phyloP scores from a whole-genome alignment of 1,140 invertebrate species.

The Triops longicaudatus region DNA sequence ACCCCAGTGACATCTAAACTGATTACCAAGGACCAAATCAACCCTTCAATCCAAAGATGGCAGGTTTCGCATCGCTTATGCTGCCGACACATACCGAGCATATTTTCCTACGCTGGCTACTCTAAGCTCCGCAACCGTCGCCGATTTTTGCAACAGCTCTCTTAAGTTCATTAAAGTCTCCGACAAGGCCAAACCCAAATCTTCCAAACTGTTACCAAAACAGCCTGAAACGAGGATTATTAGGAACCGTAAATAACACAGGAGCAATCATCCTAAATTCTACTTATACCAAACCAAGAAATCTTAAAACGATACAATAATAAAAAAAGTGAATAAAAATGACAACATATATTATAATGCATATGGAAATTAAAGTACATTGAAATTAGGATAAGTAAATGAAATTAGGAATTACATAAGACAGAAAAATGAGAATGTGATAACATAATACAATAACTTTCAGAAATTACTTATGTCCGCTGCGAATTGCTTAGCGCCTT shows the following conservation, averaged over 20 bases:
- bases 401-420: too few relatives aligned
- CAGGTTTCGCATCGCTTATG: conserved; percentile 58
- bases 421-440: conserved; percentile 1
- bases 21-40: too few relatives aligned
- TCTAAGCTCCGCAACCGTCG: conserved; percentile 53
- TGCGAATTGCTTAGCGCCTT: too few relatives aligned
- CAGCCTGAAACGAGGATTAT: too few relatives aligned
- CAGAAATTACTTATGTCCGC: too few relatives aligned
- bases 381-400: conserved; percentile 15
- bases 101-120: conserved; percentile 53
- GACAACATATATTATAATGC: background rate
- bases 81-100: conserved; percentile 58
- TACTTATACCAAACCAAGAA: too few relatives aligned
- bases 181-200: conserved; percentile 63
- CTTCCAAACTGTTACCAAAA: too few relatives aligned
- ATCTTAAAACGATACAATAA: too few relatives aligned
- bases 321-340: background rate
- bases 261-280: too few relatives aligned
- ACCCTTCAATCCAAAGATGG: conserved; percentile 20
- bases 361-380: background rate
- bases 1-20: too few relatives aligned
- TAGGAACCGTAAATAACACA: too few relatives aligned
- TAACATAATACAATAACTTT: background rate
- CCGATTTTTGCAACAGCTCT: conserved; percentile 54
- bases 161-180: conserved; percentile 61